Base-by-base conservation (phyloP, 1,140 invertebrate genomes). In the Pseudoatta argentina region DNA sequence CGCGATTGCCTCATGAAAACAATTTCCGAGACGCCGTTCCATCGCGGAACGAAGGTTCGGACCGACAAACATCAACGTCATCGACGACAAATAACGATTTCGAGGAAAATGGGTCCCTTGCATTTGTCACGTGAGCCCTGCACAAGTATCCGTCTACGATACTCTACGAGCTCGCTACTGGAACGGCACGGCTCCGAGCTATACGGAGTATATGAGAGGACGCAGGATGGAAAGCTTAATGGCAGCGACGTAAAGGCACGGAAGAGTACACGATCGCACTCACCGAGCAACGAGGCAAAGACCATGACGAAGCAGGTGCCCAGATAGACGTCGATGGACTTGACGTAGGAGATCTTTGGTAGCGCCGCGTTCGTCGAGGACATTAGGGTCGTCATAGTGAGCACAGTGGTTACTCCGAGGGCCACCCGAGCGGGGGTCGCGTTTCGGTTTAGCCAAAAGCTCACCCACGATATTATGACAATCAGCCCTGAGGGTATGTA, bases 321-420 rank as follows among this genome's bases (percentile, higher is more conserved):
- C 95, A 99, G 96, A 96, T 99, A 99, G 88, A 99, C 98, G 96
- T 99, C 99, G 95, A 99, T 99, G 92, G 98, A 99, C 95, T 99
- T 99, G 95, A 99, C 98, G 96, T 99, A 99, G 86, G 98, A 99
- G 94, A 99, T 99, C 96, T 99, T 99, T 92, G 99, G 99, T 94
- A 99, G 97, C 90, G 98, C 98, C 91, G 98, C 98, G 95, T 99
- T 99, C 92, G 99, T 99, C 91, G 98, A 99, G 89, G 99, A 99
- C 98, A 99, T 99, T 91, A 99, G 97, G 88, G 99, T 99, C 92
- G 99, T 99, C 98, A 99, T 99, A 93, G 99, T 99, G 95, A 99
- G 97, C 95, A 99, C 98, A 95, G 98, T 99, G 95, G 99, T 99
- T 93, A 99, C 99, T 93, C 98, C 98, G 92, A 99, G 96, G 91